Evolutionary conservation across 2,888 invertebrate species (phyloP).

Genomic region (Drosophila neotestacea): DNA sequence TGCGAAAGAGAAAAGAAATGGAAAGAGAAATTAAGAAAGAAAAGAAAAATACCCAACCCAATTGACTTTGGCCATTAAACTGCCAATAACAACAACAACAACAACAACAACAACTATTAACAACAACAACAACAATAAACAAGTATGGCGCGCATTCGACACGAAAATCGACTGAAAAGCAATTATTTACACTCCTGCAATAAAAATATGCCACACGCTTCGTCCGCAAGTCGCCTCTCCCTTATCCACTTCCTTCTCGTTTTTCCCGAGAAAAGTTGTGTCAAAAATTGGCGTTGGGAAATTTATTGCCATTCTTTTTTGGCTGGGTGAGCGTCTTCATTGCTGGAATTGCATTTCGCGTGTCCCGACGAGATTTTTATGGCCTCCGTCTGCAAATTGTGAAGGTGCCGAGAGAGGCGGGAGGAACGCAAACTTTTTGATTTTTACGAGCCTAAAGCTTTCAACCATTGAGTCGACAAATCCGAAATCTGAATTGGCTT

Average conservation of each 20-base stretch:
- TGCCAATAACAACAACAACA: constrained; percentile 53
- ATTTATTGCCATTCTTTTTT: constrained; percentile 74
- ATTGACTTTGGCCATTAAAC: constrained; percentile 53
- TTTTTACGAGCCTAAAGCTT: constrained; percentile 49
- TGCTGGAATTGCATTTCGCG: constrained; percentile 41
- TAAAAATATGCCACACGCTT: constrained; percentile 66
- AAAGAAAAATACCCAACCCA: constrained; percentile 27
- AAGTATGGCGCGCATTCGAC: constrained; percentile 55
- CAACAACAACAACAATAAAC: constrained; percentile 31
- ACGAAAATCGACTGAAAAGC: constrained; percentile 77
- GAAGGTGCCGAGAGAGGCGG: neutral
- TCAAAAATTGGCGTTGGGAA: constrained; percentile 70
- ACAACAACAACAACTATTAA: constrained; percentile 35
- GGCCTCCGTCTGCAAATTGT: constrained; percentile 18
- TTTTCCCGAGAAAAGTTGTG: constrained; percentile 52
- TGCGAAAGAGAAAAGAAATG: constrained; percentile 13
- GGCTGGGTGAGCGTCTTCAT: constrained; percentile 41
- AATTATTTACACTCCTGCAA: constrained; percentile 78
- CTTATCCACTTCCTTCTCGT: neutral
- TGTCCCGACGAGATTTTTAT: constrained; percentile 38
- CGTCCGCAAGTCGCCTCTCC: neutral
- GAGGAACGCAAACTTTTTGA: constrained; percentile 32
- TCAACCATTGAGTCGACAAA: constrained; percentile 41
- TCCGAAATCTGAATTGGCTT: constrained; percentile 48
- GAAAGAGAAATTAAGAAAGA: constrained; percentile 8